Evolutionary conservation across 2,797 vertebrate species (phyloP), one percentile per base, ranked within the genome.

Genomic region (Fistularia tabacaria): DNA sequence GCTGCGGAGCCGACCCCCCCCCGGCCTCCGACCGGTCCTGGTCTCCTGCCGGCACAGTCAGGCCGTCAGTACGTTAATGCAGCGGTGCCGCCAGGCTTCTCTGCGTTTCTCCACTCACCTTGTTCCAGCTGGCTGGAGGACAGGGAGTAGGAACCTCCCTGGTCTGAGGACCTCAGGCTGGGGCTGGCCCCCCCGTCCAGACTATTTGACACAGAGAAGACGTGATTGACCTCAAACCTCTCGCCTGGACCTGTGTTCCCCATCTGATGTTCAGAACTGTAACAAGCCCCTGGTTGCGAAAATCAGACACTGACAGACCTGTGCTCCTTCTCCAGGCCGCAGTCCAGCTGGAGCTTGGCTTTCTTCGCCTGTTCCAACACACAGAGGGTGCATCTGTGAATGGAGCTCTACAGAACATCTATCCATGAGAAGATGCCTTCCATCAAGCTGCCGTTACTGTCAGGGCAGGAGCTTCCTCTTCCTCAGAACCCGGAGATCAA

Each of bases 341-440:
- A 79, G 47, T 94, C 91, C 68, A 93, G 85, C 69, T 96, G 96
- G 66, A 86, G 85, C 57, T 90, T 88, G 9, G 93, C 92, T 86
- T 97, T 98, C 89, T 99, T 99, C 44, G 92, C 87, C 97, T 98
- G 84, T 14, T 63, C 3, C 66, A 60, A 82, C 81, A 76, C 8
- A 83, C 83, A 75, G 6, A 13, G 38, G 2, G 8, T 25, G 25
- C 25, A 25, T 25, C 25, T 25, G 25, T 25, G 25, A 25, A 25
- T 5, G 25, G 25, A 25, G 25, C 25, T 25, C 25, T 25, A 25
- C 25, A 37, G 25, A 44, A 13, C 1, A 49, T 6, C 36, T 15
- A n/a, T 40, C 3, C 13, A 14, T 15, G 15, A 12, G 8, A 36
- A 48, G 9, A 48, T 12, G 9, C 9, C 7, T 6, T 12, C 14